Conservation (phyloP, 2,888 invertebrate genomes). For the Drosophila neotestacea region DNA sequence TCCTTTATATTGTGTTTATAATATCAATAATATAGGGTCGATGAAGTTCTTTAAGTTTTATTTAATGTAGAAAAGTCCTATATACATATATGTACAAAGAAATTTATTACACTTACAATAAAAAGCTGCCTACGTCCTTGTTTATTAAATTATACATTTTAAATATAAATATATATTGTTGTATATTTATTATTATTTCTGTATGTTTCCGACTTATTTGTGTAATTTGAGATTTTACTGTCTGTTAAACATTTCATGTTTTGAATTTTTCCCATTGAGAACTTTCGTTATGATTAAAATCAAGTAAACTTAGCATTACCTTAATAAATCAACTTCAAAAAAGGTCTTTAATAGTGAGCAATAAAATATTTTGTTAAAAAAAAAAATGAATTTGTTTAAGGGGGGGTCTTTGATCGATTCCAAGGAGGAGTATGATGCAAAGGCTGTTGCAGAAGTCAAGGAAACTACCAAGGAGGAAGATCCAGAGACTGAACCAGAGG, state of each 20-base stretch:
- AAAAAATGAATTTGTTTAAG: conserved; percentile 6
- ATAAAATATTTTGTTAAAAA: background rate
- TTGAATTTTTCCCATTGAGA: background rate
- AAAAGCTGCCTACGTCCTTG: too few relatives aligned
- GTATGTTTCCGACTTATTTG: too few relatives aligned
- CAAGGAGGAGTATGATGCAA: background rate
- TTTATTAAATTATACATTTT: too few relatives aligned
- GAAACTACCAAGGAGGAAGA: conserved; percentile 44
- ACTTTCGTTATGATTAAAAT: background rate
- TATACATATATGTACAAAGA: too few relatives aligned
- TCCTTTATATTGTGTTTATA: too few relatives aligned
- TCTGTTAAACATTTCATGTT: background rate
- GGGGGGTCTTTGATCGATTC: background rate
- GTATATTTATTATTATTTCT: too few relatives aligned
- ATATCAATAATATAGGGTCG: too few relatives aligned
- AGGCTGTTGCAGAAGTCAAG: background rate
- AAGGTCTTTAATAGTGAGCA: background rate
- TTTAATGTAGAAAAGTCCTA: too few relatives aligned
- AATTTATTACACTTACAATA: too few relatives aligned
- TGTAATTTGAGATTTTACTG: background rate
- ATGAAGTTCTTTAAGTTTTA: background rate
- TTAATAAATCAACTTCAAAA: background rate
- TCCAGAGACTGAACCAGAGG: conserved; percentile 89
- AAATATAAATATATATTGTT: too few relatives aligned
- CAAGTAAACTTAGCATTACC: background rate